phyloP scores from a whole-genome alignment of 2,797 vertebrate species.

The Acipenser transmontanus region DNA sequence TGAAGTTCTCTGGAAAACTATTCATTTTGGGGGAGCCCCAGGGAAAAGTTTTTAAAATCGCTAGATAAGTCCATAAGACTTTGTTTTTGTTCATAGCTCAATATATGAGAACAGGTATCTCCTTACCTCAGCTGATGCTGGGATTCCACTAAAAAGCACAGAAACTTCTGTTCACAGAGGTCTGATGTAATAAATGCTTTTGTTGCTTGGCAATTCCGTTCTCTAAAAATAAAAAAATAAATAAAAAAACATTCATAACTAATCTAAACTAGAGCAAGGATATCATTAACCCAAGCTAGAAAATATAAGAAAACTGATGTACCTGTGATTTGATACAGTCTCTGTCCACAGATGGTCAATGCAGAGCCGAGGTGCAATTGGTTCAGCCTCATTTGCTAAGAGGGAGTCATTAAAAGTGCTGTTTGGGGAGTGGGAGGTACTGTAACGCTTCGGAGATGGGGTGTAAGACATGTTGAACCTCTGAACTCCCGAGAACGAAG shows the following conservation, averaged over 20 bases:
- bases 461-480: constrained; percentile 83
- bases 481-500: constrained; percentile 79
- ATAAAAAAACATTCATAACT: constrained; percentile 9
- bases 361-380: constrained; percentile 87
- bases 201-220: constrained; percentile 87
- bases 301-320: constrained; percentile 8
- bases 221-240: constrained; percentile 46
- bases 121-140: constrained; percentile 85
- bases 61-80: no score
- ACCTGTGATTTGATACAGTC: constrained; percentile 63
- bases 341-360: constrained; percentile 95
- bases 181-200: constrained; percentile 93
- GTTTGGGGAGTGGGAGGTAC: constrained; percentile 67
- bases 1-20: no score
- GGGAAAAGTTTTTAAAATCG: no score
- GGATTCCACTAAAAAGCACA: constrained; percentile 91
- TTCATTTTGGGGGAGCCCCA: no score
- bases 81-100: no score
- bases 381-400: constrained; percentile 75
- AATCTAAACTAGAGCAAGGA: neutral
- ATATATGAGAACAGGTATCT: neutral
- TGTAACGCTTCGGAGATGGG: constrained; percentile 68
- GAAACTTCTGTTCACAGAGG: constrained; percentile 84
- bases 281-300: neutral
- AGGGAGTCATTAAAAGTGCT: constrained; percentile 71